Evolutionary conservation across 1,140 invertebrate genomes (phyloP).

Genomic region (Manduca sexta): DNA sequence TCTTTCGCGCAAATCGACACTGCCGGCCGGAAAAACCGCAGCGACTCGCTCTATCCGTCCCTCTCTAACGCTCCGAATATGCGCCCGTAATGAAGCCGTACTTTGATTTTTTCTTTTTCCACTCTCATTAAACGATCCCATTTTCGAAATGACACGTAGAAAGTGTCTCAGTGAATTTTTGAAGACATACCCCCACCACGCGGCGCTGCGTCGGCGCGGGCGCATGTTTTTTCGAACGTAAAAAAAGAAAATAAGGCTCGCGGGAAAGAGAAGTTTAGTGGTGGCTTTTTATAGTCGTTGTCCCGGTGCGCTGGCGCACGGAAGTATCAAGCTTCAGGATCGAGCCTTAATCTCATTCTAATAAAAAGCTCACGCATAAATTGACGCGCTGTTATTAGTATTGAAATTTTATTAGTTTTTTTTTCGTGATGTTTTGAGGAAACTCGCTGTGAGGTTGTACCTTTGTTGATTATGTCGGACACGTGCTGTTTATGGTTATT

Average conservation of each 20-base stretch:
- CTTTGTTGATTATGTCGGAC: constrained; percentile 54
- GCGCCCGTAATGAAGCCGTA: constrained; percentile 38
- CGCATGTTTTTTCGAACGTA: constrained; percentile 38
- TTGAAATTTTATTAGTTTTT: constrained; percentile 49
- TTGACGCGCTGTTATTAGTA: constrained; percentile 53
- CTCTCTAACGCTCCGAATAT: constrained; percentile 24
- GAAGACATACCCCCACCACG: constrained; percentile 31
- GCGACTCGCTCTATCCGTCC: constrained; percentile 30
- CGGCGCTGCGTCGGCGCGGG: constrained; percentile 41
- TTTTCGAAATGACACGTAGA: constrained; percentile 51
- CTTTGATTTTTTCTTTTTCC: constrained; percentile 34
- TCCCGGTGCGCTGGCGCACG: constrained; percentile 65
- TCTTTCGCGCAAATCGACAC: constrained; percentile 46
- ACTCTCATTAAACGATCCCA: constrained; percentile 34
- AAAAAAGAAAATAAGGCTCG: constrained; percentile 60
- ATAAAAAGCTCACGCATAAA: constrained; percentile 69
- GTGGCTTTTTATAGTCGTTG: constrained; percentile 65
- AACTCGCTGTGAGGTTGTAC: constrained; percentile 44
- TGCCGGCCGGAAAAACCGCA: constrained; percentile 28
- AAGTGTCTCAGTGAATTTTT: constrained; percentile 43
- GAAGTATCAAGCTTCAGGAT: constrained; percentile 65
- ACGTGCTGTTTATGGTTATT: constrained; percentile 61
- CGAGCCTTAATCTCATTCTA: constrained; percentile 65
- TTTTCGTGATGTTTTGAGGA: constrained; percentile 29
- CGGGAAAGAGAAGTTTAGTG: constrained; percentile 62